A percentile compares a stretch with the other conserved stretches of the same genome.
These are phyloP conservation scores for Osmerus eperlanus DNA, from an alignment of 2,113 vertebrate genomes.

Conservation along the genomic window DNA sequence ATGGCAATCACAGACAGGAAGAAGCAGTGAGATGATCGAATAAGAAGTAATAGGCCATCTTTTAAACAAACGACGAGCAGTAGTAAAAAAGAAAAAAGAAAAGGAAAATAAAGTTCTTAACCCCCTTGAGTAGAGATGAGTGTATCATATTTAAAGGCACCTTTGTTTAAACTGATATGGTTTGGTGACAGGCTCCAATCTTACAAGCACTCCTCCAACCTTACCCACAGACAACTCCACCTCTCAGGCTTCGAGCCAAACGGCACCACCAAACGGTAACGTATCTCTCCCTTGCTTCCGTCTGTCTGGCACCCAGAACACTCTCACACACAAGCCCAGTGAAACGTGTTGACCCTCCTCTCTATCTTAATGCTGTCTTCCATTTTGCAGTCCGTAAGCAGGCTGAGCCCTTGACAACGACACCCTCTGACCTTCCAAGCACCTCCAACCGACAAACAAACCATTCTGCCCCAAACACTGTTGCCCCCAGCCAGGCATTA, in stretches of 20 bases:
- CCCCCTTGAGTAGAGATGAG: neutral
- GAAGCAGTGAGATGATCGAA: too few species aligned
- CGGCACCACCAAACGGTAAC: neutral
- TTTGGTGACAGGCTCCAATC: conserved; percentile 2
- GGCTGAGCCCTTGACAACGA: neutral
- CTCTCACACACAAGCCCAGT: too few species aligned
- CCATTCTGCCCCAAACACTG: neutral
- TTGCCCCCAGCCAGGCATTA: neutral
- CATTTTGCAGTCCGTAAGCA: conserved; percentile 20
- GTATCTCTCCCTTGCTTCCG: neutral
- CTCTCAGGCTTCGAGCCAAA: neutral
- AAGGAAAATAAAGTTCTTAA: neutral
- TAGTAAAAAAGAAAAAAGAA: neutral
- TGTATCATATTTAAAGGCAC: neutral
- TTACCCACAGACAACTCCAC: neutral
- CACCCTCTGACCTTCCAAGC: neutral
- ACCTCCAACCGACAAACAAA: neutral
- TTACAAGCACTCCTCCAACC: neutral
- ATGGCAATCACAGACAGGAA: too few species aligned
- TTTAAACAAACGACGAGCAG: too few species aligned
- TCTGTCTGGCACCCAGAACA: neutral
- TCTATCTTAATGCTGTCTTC: conserved; percentile 16
- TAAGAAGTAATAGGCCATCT: too few species aligned
- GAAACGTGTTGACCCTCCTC: conserved; percentile 9
- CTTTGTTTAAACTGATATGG: neutral